Evolutionary conservation across 2,888 invertebrate species (phyloP).

Genomic region (Ormyrus thymus): DNA sequence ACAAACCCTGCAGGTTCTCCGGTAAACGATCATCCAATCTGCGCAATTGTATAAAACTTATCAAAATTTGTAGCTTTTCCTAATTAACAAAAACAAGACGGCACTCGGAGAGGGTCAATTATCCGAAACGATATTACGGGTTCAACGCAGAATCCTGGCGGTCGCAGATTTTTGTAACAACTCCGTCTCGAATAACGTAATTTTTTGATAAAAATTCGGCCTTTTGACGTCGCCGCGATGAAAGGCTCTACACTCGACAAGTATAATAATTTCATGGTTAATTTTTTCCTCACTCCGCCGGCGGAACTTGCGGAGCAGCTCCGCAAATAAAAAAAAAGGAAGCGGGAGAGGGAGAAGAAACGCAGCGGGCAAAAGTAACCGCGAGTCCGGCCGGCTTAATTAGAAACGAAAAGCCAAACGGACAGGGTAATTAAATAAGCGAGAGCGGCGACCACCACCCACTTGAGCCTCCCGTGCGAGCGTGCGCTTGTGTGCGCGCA

Average conservation of each 20-base stretch:
- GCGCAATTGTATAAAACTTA: too few species aligned
- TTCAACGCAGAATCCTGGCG: not conserved
- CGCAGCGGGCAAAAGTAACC: conserved; percentile 35
- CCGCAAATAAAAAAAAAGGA: conserved; percentile 14
- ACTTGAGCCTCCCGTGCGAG: conserved; percentile 30
- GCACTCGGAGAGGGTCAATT: too few species aligned
- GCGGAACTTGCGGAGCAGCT: too few species aligned
- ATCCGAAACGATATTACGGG: not conserved
- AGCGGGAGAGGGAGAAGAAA: not conserved
- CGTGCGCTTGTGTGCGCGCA: not conserved
- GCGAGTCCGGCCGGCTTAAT: conserved; percentile 52
- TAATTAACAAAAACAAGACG: conserved; percentile 14
- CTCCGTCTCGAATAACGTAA: conserved; percentile 43
- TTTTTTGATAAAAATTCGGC: conserved; percentile 37
- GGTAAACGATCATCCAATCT: not conserved
- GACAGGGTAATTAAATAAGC: conserved; percentile 57
- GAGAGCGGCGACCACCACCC: conserved; percentile 23
- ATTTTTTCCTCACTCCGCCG: conserved; percentile 30
- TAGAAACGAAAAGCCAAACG: conserved; percentile 56
- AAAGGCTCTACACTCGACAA: conserved; percentile 45
- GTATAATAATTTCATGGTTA: conserved; percentile 50
- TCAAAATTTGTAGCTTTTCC: conserved; percentile 13
- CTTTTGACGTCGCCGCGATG: conserved; percentile 35
- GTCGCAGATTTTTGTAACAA: conserved; percentile 35
- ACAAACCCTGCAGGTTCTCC: not conserved